phyloP scores from a whole-genome alignment of 37 sponge, comb jelly and placozoan genomes.

The Lycopodina hypogea region DNA sequence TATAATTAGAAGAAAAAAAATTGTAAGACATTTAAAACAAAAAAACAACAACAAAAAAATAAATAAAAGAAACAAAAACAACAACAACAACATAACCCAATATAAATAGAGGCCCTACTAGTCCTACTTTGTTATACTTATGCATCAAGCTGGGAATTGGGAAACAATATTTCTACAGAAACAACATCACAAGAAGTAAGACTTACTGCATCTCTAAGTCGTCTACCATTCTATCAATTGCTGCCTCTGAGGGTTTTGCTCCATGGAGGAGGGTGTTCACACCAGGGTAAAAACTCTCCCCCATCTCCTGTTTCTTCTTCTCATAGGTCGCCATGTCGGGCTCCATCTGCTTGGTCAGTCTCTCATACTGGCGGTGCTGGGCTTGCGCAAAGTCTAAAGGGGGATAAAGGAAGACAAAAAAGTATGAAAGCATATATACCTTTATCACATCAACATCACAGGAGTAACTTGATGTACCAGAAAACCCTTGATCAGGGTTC shows the following conservation, averaged over 20 bases:
- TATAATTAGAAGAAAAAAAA: no score
- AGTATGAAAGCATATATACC: neutral
- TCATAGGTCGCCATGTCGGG: constrained; percentile 79
- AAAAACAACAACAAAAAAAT: neutral
- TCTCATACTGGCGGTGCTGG: constrained; percentile 87
- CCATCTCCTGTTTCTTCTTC: constrained; percentile 76
- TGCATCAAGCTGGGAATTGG: no score
- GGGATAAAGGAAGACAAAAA: neutral
- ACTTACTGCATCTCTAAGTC: constrained; percentile 90
- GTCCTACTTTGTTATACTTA: no score
- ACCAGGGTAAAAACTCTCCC: constrained; percentile 72
- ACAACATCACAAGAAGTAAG: no score
- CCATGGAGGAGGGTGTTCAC: constrained; percentile 66
- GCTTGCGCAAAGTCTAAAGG: constrained; percentile 77
- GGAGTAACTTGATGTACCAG: constrained; percentile 41
- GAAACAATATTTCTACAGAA: no score
- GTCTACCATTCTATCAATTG: constrained; percentile 87
- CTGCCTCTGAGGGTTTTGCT: constrained; percentile 55
- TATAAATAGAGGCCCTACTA: no score
- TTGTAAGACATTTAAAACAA: no score
- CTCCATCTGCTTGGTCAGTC: constrained; percentile 80
- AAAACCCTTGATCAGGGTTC: constrained; percentile 95
- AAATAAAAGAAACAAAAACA: neutral
- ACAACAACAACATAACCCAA: neutral
- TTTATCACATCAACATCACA: neutral